phyloP scores from a whole-genome alignment of 2,797 vertebrate species.

The Cossypha dichroa region DNA sequence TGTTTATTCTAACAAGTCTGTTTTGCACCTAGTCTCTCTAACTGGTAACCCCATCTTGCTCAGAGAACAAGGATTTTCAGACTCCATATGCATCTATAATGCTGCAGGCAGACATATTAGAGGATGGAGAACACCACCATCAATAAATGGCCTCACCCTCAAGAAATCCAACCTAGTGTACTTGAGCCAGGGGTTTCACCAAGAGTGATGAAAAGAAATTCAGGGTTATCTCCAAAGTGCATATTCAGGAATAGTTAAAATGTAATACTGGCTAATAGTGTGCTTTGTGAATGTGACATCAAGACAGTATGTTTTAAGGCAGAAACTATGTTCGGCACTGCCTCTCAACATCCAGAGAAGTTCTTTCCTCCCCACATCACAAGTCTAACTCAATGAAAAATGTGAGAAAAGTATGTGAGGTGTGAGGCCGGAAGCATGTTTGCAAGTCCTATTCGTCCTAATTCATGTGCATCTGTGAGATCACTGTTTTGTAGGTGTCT shows the following conservation, averaged over 20 bases:
- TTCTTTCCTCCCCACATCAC: neutral
- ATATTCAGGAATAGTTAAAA: neutral
- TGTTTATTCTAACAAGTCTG: neutral
- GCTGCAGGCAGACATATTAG: neutral
- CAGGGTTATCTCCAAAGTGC: neutral
- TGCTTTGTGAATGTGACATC: neutral
- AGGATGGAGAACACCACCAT: neutral
- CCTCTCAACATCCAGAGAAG: neutral
- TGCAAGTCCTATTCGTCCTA: neutral
- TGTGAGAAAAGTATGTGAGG: neutral
- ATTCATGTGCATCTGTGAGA: rapidly evolving
- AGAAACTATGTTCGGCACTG: neutral
- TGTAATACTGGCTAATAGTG: neutral
- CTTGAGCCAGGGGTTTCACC: neutral
- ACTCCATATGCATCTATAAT: neutral
- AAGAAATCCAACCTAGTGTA: neutral
- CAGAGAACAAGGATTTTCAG: neutral
- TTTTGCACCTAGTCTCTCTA: neutral
- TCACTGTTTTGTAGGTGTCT: neutral
- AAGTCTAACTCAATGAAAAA: neutral
- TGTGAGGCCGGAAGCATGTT: neutral
- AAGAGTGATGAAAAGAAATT: neutral
- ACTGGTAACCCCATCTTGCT: neutral
- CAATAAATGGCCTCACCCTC: neutral
- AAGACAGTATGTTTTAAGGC: neutral